Evolutionary conservation across 2,797 vertebrate genomes (phyloP).

Genomic region (Meriones psammophilus): DNA sequence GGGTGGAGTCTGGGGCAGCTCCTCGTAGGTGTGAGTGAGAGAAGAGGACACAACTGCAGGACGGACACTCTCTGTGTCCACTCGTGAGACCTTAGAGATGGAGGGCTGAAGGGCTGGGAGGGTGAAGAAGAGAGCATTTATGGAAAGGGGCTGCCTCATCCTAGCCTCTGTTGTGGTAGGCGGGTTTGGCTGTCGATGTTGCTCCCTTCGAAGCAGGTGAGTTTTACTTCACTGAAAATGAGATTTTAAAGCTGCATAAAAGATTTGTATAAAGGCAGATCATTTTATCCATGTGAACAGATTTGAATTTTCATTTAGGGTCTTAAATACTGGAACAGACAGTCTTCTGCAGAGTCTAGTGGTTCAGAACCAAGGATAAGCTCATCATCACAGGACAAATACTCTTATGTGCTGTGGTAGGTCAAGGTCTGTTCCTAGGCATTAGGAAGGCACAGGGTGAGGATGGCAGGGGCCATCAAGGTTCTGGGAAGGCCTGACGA

Average conservation of each 20-base stretch:
- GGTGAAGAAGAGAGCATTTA: background rate
- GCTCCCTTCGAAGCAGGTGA: background rate
- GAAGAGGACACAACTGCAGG: background rate
- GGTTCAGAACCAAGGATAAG: background rate
- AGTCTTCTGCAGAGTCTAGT: background rate
- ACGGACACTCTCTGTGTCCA: background rate
- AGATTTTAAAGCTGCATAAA: slow-evolving; percentile 2
- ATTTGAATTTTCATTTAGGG: background rate
- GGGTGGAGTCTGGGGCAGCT: background rate
- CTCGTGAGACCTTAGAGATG: background rate
- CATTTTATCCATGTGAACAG: background rate
- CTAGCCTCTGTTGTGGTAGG: background rate
- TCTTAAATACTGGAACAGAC: background rate
- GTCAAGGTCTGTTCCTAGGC: background rate
- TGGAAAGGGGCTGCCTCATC: background rate
- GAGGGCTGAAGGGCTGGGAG: background rate
- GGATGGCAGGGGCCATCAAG: background rate
- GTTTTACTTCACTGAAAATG: slow-evolving; percentile 50
- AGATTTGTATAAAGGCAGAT: slow-evolving; percentile 15
- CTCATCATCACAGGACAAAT: background rate
- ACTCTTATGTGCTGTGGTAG: background rate
- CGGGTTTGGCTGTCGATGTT: background rate
- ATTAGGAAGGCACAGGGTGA: background rate
- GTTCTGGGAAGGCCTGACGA: background rate
- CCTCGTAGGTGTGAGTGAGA: background rate